Conservation (phyloP, 2,113 vertebrate species). For the Crotalus viridis region DNA sequence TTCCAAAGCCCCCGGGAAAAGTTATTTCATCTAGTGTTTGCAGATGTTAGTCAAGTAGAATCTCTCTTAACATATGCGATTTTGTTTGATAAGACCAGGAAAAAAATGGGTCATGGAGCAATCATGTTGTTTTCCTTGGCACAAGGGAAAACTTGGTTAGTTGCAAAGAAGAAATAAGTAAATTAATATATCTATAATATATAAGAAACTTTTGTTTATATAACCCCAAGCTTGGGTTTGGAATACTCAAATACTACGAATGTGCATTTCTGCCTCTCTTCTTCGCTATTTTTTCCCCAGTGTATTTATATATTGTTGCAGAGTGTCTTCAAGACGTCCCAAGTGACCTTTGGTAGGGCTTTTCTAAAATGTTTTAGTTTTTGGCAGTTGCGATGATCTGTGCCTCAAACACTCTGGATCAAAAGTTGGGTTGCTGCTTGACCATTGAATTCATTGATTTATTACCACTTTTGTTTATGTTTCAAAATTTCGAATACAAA, state of each 20-base stretch:
- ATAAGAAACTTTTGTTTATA: constrained; percentile 37
- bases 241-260: constrained; percentile 33
- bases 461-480: neutral
- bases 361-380: constrained; percentile 9
- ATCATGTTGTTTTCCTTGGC: constrained; percentile 51
- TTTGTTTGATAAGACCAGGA: constrained; percentile 57
- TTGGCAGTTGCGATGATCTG: neutral
- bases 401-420: neutral
- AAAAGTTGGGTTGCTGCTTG: neutral
- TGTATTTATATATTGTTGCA: constrained; percentile 34
- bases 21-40: constrained; percentile 51
- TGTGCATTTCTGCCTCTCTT: constrained; percentile 38
- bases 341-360: constrained; percentile 21
- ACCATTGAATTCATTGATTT: neutral
- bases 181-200: neutral
- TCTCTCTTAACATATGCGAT: constrained; percentile 41
- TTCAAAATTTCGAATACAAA: neutral
- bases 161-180: constrained; percentile 49
- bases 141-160: constrained; percentile 50
- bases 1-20: constrained; percentile 48
- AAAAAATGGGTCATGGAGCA: constrained; percentile 44
- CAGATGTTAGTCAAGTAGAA: constrained; percentile 49
- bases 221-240: constrained; percentile 46
- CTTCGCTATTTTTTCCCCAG: constrained; percentile 27
- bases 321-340: neutral